Conservation (phyloP, 2,113 vertebrate genomes). For the Callithrix jacchus region DNA sequence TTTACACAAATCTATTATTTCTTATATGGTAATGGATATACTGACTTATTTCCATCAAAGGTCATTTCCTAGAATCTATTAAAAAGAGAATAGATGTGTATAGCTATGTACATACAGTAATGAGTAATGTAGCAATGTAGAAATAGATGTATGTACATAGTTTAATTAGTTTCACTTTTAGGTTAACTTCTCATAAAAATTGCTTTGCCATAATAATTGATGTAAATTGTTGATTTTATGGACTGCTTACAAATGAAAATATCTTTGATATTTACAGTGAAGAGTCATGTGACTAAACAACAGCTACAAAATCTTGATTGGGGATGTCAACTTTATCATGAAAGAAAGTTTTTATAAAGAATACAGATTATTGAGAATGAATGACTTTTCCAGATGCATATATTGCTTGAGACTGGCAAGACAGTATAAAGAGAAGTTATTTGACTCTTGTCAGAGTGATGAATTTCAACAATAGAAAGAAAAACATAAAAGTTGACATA, state of each 20-base stretch:
- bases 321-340: slow-evolving; percentile 46
- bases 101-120: not conserved
- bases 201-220: not conserved
- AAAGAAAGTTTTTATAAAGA: slow-evolving; percentile 53
- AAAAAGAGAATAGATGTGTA: not conserved
- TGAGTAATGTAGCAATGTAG: not conserved
- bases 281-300: not conserved
- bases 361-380: slow-evolving; percentile 23
- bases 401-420: slow-evolving; percentile 56
- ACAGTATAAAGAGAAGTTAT: slow-evolving; percentile 66
- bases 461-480: slow-evolving; percentile 57
- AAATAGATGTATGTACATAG: not conserved
- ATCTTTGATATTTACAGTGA: not conserved
- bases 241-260: slow-evolving; percentile 20
- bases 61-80: not conserved
- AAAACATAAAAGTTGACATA: slow-evolving; percentile 69
- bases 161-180: not conserved
- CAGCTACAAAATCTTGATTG: not conserved
- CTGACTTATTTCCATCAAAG: not conserved
- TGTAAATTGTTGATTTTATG: not conserved
- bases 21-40: not conserved
- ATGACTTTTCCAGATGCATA: slow-evolving; percentile 12
- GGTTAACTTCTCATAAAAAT: not conserved
- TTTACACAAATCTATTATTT: not conserved
- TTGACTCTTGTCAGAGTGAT: slow-evolving; percentile 72